Base-by-base conservation (phyloP, 2,888 invertebrate species). In the Vesta saturnalis region DNA sequence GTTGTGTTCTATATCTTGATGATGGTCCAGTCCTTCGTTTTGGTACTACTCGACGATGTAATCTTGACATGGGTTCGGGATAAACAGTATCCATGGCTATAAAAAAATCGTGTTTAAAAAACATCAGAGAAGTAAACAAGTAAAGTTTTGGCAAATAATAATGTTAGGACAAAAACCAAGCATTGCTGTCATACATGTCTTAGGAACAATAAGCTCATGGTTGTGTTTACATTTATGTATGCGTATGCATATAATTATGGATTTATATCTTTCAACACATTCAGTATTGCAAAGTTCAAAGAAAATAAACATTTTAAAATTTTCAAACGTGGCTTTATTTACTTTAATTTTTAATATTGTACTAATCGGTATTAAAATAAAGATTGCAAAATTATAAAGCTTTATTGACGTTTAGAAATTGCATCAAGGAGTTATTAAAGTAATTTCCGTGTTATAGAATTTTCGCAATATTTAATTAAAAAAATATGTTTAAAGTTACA, bases 21-120 rank as follows among this genome's bases (percentile, higher is more conserved):
- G 84, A 82, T 73, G 77, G 84, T 71, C 82, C 85, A 72, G 85
- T 84, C 77, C 86, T 83, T 75, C 87, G 86, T 76, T 88, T 87
- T 63, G 86, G 86, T 74, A 83, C 89, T 74, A 86, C 88, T 80
- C 84, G 85, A 76, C 87, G 84, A 80, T 87, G 88, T 75, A 89
- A 83, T 57, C 87, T 82, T 58, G 91, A 91, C 81, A 91, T 86
- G 15, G 89, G 87, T 81, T 91, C 90, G 12, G 91, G 91, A 83
- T 90, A 92, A 76, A 91, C 89, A 1, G 91, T 87, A 80, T 91
- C 91, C 87, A 90, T 89, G 54, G 78, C 83, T 83, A 69, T 60
- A 79, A 77, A 39, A n/a, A 1, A 39, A n/a, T n/a, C n/a, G n/a
- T n/a, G n/a, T n/a, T n/a, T n/a, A n/a, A n/a, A 1, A n/a, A n/a